Evolutionary conservation across 2,797 vertebrate genomes (phyloP), one percentile per base, ranked within the genome.

Genomic region (Cyprinodon diabolis): DNA sequence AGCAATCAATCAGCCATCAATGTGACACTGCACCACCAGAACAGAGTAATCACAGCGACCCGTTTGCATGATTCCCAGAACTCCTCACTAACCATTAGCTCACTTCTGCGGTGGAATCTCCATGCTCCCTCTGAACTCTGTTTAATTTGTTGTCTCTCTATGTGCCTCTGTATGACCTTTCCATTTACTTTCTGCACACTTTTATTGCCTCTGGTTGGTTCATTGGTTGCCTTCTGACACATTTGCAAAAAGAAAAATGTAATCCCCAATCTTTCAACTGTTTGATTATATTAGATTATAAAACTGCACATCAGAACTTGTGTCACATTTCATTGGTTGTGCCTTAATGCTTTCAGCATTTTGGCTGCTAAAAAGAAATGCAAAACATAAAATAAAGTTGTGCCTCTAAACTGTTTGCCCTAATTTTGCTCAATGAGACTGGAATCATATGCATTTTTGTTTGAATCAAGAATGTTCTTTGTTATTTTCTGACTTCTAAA

Each of bases 1-100:
- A 85, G 84, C 79, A 69, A 91, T 92, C 89, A 89, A 91, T 90
- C 85, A 76, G 1, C 69, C 75, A 65, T 87, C 90, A 84, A 84
- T 87, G 74, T 76, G 81, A 88, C 83, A 82, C 23, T 14, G 85
- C 89, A 71, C 71, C 30, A 87, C 77, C 52, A 52, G 81, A 52
- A 84, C 52, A 81, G 56, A 72, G 73, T 80, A 80, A 84, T 84
- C 70, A 81, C 75, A 79, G 70, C 3, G 25, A 62, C 58, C 62
- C 57, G 69, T 2, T 47, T 60, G 37, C 68, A 67, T 69, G 23
- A 72, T 75, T 62, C 54, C 8, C 40, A 40, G 19, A 75, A 82
- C 68, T 58, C 52, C 77, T 72, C 51, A 78, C 21, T n/a, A 5
- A 40, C 71, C 47, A 63, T 80, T 75, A 69, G 60, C 68, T 58